Evolutionary conservation across 2,797 vertebrate genomes (phyloP), one percentile per base, ranked within the genome.

Genomic region (Clarias laeviceps): DNA sequence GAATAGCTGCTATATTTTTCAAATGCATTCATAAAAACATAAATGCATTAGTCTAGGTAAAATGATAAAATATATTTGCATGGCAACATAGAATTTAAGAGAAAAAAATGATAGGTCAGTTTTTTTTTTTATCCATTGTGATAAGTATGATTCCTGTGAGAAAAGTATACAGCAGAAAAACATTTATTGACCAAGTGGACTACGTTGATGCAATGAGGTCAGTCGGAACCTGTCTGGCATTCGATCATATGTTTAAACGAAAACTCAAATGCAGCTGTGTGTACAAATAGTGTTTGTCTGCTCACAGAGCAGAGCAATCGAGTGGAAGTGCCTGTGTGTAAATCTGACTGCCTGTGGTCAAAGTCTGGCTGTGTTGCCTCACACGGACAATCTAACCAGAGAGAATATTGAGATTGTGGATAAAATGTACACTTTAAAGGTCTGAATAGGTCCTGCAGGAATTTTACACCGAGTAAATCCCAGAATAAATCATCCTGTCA

Each of bases 231-330:
- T 40, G 14, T 40, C 22, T 62, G 37, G 56, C n/a, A 17, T 70
- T 80, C 4, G 12, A 17, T n/a, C 40, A n/a, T 73, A 77, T 82
- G 76, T 83, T 66, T 66, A 68, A 88, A 76, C 27, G 84, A 59
- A 69, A 77, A 69, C 45, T 70, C 82, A 73, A 88, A 82, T 82
- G 65, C 87, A 87, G 68, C 87, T 90, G 88, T 90, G 88, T 89
- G 72, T 80, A 84, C 78, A 80, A 65, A 84, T 20, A 18, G 24
- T 45, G 32, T 78, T 69, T 54, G 29, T 20, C 20, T 0, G 15
- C 61, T 73, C n/a, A 62, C 69, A 83, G 72, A 80, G 84, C 81
- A 79, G 15, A 76, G 17, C 73, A 59, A 78, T 68, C 20, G 62
- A 24, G 73, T 74, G 78, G 72, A 79, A 34, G 3, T 29, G 18